Conservation (phyloP, 2,797 vertebrate species). For the Petrocephalus sullivani region DNA sequence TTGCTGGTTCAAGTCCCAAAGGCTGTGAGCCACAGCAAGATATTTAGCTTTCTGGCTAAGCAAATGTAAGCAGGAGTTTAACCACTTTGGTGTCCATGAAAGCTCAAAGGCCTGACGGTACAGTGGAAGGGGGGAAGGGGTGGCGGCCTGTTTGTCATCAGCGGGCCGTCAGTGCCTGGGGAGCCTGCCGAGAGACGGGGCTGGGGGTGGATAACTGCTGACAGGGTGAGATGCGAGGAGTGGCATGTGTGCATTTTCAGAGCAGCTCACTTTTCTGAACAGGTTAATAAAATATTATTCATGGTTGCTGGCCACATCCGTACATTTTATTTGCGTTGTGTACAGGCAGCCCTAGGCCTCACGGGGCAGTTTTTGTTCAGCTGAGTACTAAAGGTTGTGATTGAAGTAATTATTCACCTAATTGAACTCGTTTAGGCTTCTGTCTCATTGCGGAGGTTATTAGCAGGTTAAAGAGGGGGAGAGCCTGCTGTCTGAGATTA, state of each 20-base stretch:
- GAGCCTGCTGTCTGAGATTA: not conserved
- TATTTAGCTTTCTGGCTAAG: not conserved
- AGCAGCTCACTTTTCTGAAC: not conserved
- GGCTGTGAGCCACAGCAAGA: not conserved
- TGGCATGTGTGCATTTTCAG: not conserved
- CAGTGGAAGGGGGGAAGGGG: not conserved
- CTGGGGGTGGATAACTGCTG: not conserved
- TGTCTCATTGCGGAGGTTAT: not conserved
- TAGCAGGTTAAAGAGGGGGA: not conserved
- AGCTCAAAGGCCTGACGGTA: not conserved
- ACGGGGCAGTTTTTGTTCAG: not conserved
- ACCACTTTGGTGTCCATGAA: not conserved
- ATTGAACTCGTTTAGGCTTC: not conserved
- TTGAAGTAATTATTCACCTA: not conserved
- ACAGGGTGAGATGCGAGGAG: not conserved
- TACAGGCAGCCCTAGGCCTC: not conserved
- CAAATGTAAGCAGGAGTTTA: not conserved
- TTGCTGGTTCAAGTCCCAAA: not conserved
- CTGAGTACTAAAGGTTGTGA: not conserved
- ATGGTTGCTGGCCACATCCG: not conserved
- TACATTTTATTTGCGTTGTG: not conserved
- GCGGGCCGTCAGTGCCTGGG: not conserved
- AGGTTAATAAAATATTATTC: not conserved
- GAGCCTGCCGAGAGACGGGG: not conserved
- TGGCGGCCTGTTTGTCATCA: not conserved